These are phyloP conservation scores for Megalops atlanticus DNA, from an alignment of 2,113 vertebrate genomes.

Conservation along the genomic window DNA sequence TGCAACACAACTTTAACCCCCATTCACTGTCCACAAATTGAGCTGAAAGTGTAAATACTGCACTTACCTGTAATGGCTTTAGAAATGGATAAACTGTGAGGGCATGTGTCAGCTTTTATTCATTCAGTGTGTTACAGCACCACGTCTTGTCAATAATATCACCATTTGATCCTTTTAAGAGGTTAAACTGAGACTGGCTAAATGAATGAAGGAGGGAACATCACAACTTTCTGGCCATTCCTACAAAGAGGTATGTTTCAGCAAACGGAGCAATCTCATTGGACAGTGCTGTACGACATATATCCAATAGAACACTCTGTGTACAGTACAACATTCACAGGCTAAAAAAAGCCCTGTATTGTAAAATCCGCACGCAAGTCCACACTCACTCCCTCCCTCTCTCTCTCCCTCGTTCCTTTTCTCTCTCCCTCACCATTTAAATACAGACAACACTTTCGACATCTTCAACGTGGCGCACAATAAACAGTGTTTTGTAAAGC, in stretches of 20 bases:
- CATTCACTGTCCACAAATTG: too few species aligned
- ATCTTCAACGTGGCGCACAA: not conserved
- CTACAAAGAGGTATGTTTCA: not conserved
- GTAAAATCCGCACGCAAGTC: not conserved
- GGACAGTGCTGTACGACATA: not conserved
- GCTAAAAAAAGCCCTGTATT: not conserved
- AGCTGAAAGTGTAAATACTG: too few species aligned
- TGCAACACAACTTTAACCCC: too few species aligned
- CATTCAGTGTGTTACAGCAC: not conserved
- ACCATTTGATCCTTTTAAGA: not conserved
- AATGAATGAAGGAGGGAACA: too few species aligned
- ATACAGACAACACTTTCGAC: not conserved
- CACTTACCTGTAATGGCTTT: too few species aligned
- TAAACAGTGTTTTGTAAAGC: constrained; percentile 22
- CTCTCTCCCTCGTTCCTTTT: not conserved
- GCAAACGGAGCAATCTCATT: not conserved
- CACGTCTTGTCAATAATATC: not conserved
- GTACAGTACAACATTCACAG: not conserved
- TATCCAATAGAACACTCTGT: not conserved
- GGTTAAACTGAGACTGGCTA: not conserved
- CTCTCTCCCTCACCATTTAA: not conserved
- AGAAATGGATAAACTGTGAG: too few species aligned
- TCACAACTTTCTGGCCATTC: too few species aligned
- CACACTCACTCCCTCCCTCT: not conserved
- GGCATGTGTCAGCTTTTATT: too few species aligned